Base-by-base conservation (phyloP, 2,888 invertebrate genomes). In the Cremastobaeus sp. region DNA sequence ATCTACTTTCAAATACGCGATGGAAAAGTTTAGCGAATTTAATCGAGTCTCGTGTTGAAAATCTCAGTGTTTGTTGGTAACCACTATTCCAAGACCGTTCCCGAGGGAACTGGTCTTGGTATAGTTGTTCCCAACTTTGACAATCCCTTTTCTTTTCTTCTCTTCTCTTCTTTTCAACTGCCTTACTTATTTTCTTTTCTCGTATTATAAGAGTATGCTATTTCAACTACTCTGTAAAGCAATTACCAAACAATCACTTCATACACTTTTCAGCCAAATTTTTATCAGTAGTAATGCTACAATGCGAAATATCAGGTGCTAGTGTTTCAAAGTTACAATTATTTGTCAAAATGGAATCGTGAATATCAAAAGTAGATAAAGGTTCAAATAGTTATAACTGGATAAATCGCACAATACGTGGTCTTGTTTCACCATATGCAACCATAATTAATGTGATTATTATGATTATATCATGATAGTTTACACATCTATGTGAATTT, bases 31-130 rank as follows among this genome's bases (percentile, higher is more conserved):
- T 60, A 60, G 30, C 21, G 54, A 57, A 59, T 52, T 66, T 52
- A 20, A 43, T 57, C 47, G 17, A 35, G 37, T 32, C 18, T 34
- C 35, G 17, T 12, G 48, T 55, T 21, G 55, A 28, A 54, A 54
- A 20, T 12, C 47, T 47, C 55, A 17, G 30, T 8, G 18, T 66
- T 41, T 32, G 43, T 52, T 41, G 37, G 54, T 45, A 59, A 79
- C 79, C 74, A 76, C 77, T 81, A 78, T 79, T 77, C 76, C 79
- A 78, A 11, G 71, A 79, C 60, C 25, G 1, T 37, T n/a, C 48
- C 45, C 5, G 9, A 12, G n/a, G 34, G 39, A 37, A 43, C 3
- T 3, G 18, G 18, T 52, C 45, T 20, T 39, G 59, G 50, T 11
- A 57, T 43, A 57, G 48, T 5, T 50, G 35, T 41, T 15, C 21